Conservation (phyloP, 2,888 invertebrate species). For the Synanthedon vespiformis region DNA sequence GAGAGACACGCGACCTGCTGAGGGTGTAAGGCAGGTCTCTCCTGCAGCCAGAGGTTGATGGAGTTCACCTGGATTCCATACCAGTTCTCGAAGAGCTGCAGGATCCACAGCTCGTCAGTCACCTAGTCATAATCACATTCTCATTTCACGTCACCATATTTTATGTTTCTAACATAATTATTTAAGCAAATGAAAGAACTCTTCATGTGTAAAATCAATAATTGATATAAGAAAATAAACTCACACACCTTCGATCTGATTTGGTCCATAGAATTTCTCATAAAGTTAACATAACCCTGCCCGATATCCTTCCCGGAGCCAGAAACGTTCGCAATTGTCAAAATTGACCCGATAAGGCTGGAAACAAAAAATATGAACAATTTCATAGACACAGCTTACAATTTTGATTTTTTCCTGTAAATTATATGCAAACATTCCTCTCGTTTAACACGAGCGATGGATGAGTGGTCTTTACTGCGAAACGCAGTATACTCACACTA, state of each 20-base stretch:
- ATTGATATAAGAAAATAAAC: neutral
- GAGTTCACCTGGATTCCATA: conserved; percentile 94
- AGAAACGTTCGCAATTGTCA: conserved; percentile 81
- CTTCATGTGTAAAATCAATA: neutral
- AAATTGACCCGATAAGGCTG: conserved; percentile 62
- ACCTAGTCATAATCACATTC: conserved; percentile 29
- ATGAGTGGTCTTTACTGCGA: too few species aligned
- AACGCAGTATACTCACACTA: too few species aligned
- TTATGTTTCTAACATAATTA: neutral
- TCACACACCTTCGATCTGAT: conserved; percentile 89
- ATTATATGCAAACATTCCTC: too few species aligned
- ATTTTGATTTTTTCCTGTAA: too few species aligned
- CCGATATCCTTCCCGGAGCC: conserved; percentile 97
- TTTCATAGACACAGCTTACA: neutral
- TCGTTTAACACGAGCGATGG: too few species aligned
- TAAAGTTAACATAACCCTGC: conserved; percentile 97
- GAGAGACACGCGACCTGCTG: conserved; percentile 98
- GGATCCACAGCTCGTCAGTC: conserved; percentile 74
- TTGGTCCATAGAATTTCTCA: conserved; percentile 97
- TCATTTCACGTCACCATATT: neutral
- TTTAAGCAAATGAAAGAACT: neutral
- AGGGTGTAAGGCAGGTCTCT: conserved; percentile 93
- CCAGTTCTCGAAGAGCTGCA: conserved; percentile 85
- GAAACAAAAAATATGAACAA: conserved; percentile 5
- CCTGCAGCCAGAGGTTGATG: conserved; percentile 94